phyloP scores from a whole-genome alignment of 2,888 invertebrate genomes.

The Mayetiola destructor region DNA sequence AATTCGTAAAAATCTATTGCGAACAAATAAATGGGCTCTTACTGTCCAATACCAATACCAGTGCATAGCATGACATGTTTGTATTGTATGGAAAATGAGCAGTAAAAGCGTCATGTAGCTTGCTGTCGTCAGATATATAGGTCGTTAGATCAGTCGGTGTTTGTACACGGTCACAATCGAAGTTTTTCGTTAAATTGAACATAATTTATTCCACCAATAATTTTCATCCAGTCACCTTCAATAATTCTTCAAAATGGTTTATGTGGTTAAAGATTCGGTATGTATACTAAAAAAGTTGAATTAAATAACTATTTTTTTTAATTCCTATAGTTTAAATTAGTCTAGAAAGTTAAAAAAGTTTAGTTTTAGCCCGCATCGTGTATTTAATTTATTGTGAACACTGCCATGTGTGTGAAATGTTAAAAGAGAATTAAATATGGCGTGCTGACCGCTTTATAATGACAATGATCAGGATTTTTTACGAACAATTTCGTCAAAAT shows the following conservation, averaged over 20 bases:
- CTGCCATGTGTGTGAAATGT: not conserved
- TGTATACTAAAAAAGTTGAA: not conserved
- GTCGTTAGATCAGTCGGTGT: not conserved
- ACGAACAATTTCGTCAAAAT: too few species aligned
- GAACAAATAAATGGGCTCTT: not conserved
- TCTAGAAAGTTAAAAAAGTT: too few species aligned
- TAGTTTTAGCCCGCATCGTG: not conserved
- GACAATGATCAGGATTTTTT: too few species aligned
- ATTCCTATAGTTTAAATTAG: too few species aligned
- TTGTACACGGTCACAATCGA: slow-evolving; percentile 2
- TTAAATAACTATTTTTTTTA: not conserved
- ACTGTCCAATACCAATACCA: not conserved
- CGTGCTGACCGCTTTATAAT: not conserved
- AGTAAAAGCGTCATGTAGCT: not conserved
- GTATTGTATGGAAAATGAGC: too few species aligned
- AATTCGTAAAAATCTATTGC: not conserved
- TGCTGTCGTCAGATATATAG: not conserved
- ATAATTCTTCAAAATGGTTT: slow-evolving; percentile 6
- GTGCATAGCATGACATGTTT: not conserved
- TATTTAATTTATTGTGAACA: not conserved
- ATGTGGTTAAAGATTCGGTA: not conserved
- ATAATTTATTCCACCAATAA: too few species aligned
- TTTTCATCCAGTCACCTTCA: too few species aligned
- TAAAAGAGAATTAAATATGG: not conserved
- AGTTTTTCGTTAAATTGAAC: not conserved